Percentiles rank a stretch among this genome's conserved stretches.
phyloP scores from a whole-genome alignment of 1,140 invertebrate species.

The Anthonomus grandis region DNA sequence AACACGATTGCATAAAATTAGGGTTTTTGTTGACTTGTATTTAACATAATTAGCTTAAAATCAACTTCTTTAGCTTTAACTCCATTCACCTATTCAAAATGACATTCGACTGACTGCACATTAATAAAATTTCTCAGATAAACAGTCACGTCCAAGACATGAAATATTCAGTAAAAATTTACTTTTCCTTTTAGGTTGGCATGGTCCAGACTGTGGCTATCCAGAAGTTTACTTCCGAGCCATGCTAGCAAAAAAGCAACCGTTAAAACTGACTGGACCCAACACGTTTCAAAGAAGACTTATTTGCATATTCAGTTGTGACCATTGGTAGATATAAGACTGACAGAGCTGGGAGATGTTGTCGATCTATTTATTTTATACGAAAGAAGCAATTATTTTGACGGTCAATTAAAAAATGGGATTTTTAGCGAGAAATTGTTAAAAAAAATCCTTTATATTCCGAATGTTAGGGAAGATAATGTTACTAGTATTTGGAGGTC shows the following conservation, averaged over 20 bases:
- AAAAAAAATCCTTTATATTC: slow-evolving; percentile 60
- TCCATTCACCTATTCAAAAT: too few relatives aligned
- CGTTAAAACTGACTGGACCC: slow-evolving; percentile 50
- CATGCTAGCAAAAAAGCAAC: slow-evolving; percentile 57
- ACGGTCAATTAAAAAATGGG: slow-evolving; percentile 41
- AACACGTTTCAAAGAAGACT: slow-evolving; percentile 52
- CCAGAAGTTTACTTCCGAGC: slow-evolving; percentile 66
- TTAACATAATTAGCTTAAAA: too few relatives aligned
- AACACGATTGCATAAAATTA: too few relatives aligned
- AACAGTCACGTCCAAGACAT: too few relatives aligned
- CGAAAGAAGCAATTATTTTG: slow-evolving; percentile 48
- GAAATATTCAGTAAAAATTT: too few relatives aligned
- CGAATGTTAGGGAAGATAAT: slow-evolving; percentile 45
- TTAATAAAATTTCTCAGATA: too few relatives aligned
- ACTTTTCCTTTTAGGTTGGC: slow-evolving; percentile 58
- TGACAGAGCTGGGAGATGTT: slow-evolving; percentile 57
- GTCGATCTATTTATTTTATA: slow-evolving; percentile 65
- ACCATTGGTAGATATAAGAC: slow-evolving; percentile 58
- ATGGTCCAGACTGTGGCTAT: slow-evolving; percentile 62
- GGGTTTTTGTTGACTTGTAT: too few relatives aligned
- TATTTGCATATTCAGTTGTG: slow-evolving; percentile 57
- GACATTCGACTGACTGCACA: too few relatives aligned
- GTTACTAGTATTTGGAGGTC: slow-evolving; percentile 50
- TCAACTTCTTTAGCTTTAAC: too few relatives aligned
- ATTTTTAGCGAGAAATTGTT: slow-evolving; percentile 48